A percentile compares a stretch with the other conserved stretches of the same genome.
phyloP scores from a whole-genome alignment of 2,113 vertebrate genomes.

The Eptesicus fuscus region DNA sequence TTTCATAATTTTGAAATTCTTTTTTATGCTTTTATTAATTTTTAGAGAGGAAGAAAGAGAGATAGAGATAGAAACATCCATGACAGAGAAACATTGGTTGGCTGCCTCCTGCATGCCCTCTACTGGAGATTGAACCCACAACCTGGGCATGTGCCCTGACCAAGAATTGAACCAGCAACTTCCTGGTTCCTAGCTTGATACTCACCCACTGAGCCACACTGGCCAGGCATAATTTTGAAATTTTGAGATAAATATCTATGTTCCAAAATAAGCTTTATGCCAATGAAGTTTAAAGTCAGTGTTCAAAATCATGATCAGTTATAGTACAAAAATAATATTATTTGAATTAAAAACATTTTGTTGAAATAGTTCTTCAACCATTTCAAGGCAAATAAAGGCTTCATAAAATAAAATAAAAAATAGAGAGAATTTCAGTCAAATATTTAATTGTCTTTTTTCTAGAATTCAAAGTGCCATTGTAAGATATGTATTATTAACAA shows the following conservation, averaged over 20 bases:
- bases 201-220: too few relatives aligned
- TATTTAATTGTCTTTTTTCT: neutral
- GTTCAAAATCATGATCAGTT: neutral
- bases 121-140: too few relatives aligned
- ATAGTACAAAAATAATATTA: neutral
- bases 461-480: neutral
- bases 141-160: too few relatives aligned
- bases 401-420: neutral
- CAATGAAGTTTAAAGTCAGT: neutral
- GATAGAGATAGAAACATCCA: too few relatives aligned
- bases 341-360: neutral
- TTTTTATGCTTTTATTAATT: too few relatives aligned
- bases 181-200: too few relatives aligned
- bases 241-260: neutral
- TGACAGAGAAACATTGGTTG: too few relatives aligned
- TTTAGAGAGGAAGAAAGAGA: too few relatives aligned
- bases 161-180: too few relatives aligned
- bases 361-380: neutral
- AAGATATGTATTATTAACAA: neutral
- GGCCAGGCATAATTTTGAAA: neutral
- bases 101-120: too few relatives aligned
- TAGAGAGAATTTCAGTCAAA: neutral
- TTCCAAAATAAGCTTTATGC: neutral
- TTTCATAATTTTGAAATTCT: neutral
- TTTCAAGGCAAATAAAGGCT: neutral